These are phyloP conservation scores for Acleris cristana DNA, from an alignment of 2,888 invertebrate species.

Conservation along the genomic window DNA sequence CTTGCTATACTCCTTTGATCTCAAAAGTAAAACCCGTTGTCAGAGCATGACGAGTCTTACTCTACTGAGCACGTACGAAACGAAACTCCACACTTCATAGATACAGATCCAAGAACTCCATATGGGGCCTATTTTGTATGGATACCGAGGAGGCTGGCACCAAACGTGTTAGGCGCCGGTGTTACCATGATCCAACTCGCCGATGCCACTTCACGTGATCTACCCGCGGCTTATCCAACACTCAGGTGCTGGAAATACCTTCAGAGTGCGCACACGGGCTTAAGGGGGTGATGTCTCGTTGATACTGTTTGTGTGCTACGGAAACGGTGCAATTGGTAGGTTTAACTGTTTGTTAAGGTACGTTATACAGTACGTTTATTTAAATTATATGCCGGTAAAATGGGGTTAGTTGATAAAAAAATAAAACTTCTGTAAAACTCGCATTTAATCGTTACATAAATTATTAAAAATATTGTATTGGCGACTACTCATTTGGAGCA, in stretches of 20 bases:
- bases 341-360: not conserved
- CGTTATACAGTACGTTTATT: not conserved
- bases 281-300: not conserved
- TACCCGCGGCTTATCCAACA: not conserved
- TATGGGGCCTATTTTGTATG: too few species aligned
- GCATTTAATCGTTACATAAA: too few species aligned
- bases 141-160: too few species aligned
- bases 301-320: not conserved
- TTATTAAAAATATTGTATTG: too few species aligned
- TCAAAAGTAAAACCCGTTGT: constrained; percentile 52
- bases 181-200: constrained; percentile 1
- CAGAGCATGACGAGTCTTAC: constrained; percentile 54
- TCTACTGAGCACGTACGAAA: constrained; percentile 45
- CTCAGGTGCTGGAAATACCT: constrained; percentile 2
- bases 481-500: too few species aligned
- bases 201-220: constrained; percentile 5
- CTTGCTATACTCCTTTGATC: constrained; percentile 31
- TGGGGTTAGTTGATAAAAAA: too few species aligned
- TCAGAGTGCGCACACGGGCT: not conserved
- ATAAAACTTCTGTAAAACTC: too few species aligned
- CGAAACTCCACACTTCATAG: constrained; percentile 13
- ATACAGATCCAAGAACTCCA: too few species aligned
- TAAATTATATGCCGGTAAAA: not conserved
- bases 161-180: constrained; percentile 1
- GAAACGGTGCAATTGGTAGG: not conserved